Base-by-base conservation (phyloP, 2,797 vertebrate species). In the Orestias chungarensis region DNA sequence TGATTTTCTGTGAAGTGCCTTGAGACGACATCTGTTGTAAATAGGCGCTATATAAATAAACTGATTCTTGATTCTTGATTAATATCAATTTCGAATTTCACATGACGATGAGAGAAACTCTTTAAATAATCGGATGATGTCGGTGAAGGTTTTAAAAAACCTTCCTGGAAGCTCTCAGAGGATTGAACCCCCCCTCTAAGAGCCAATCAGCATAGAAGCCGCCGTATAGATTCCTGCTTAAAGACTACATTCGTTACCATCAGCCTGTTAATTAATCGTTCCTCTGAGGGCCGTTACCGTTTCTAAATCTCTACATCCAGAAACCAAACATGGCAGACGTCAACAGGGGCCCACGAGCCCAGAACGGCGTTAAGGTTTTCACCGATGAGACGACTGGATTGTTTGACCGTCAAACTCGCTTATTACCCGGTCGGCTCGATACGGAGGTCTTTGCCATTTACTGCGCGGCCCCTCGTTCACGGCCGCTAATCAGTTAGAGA, bases 191-290 rank as follows among this genome's bases (percentile, higher is more conserved):
- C 10, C 44, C 1, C 18, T 18, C 44, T 47, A 6, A 1, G 49
- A 50, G n/a, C 55, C 55, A 59, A 59, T 59, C 31, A 59, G 55
- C n/a, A 55, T 10, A 4, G 10, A 2, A 59, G 55, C n/a, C 11
- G 55, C 55, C 55, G 17, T 59, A 59, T 11, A 20, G 55, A 23
- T 35, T 59, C 55, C 55, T 35, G 55, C n/a, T 10, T n/a, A 50
- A 49, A 49, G 23, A 25, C 55, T 23, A 12, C 55, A 35, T 59
- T 35, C 23, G 29, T 55, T 55, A 1, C 52, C 10, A 14, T 29
- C 55, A 57, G 31, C 31, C 55, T 35, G 55, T 59, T 59, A 59
- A 59, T 59, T 35, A 33, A 35, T n/a, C n/a, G n/a, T n/a, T n/a
- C n/a, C n/a, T n/a, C n/a, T n/a, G n/a, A n/a, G n/a, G n/a, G n/a